Evolutionary conservation across 2,113 vertebrate species (phyloP).

Genomic region (Entomyzon cyanotis): DNA sequence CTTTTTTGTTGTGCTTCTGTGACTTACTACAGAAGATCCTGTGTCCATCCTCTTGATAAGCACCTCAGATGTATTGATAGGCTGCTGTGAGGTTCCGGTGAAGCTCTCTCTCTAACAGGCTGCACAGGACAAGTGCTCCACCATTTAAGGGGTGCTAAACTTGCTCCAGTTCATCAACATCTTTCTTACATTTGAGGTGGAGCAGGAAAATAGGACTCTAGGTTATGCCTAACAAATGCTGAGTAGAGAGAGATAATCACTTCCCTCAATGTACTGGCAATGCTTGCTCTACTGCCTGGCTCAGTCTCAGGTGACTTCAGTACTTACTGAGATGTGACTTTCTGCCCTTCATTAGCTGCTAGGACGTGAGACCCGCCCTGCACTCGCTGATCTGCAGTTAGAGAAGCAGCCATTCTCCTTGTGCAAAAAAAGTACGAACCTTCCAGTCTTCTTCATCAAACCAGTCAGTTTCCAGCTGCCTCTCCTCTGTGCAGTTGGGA

Average conservation of each 20-base stretch:
- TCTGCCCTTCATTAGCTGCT: not conserved
- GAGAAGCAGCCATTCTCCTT: not conserved
- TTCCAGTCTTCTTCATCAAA: not conserved
- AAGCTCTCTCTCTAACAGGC: not conserved
- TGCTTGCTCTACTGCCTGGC: not conserved
- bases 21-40: not conserved
- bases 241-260: not conserved
- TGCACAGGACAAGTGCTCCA: not conserved
- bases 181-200: not conserved
- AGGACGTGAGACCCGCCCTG: not conserved
- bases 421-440: not conserved
- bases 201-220: not conserved
- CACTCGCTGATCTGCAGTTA: not conserved
- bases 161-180: not conserved
- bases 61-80: not conserved
- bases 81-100: not conserved
- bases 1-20: not conserved
- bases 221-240: not conserved
- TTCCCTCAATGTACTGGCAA: not conserved
- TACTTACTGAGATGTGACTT: not conserved
- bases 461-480: not conserved
- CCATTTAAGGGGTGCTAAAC: not conserved
- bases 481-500: not conserved
- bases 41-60: not conserved
- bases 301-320: not conserved